Evolutionary conservation across 2,888 invertebrate genomes (phyloP), one percentile per base, ranked within the genome.

Genomic region (Pristionchus exspectatus): DNA sequence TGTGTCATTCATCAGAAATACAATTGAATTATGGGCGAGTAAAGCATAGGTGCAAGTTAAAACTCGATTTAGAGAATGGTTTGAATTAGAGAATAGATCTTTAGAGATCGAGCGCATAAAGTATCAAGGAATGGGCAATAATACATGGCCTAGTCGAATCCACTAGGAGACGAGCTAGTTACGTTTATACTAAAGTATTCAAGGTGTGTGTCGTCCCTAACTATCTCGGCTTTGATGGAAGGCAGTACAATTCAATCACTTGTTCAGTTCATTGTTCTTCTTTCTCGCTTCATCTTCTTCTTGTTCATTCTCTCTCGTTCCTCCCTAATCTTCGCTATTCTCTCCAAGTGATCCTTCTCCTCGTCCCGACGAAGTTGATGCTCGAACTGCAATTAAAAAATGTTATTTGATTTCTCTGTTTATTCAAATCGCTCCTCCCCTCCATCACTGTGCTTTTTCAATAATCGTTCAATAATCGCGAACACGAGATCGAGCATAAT

Each of bases 351-450:
- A 2, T 24, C 81, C 54, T 81, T 81, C 50, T 81, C 81, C 4
- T 50, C 81, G 21, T 81, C 81, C 5, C 81, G 81, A n/a, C 81
- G 81, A 2, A 81, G 81, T 81, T 81, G 50, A 54, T 81, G 81
- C 81, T 81, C 81, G 81, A 81, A 81, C 81, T 81, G 81, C 1
- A 81, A 81, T n/a, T 50, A 12, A 50, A 50, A 50, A 50, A 50
- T 10, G 44, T 50, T 50, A 50, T 50, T 50, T 50, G 44, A 50
- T 50, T 38, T 38, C 38, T 38, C 38, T 38, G 38, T 38, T 38
- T 38, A n/a, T 38, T 2, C 38, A 38, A 38, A 38, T 38, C 38
- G 38, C 2, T 38, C 38, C 38, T 3, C 38, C 38, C 38, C 38
- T 38, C 38, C 38, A n/a, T n/a, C n/a, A n/a, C n/a, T n/a, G n/a